Evolutionary conservation across 2,797 vertebrate genomes (phyloP).

Genomic region (Chrysocyon brachyurus): DNA sequence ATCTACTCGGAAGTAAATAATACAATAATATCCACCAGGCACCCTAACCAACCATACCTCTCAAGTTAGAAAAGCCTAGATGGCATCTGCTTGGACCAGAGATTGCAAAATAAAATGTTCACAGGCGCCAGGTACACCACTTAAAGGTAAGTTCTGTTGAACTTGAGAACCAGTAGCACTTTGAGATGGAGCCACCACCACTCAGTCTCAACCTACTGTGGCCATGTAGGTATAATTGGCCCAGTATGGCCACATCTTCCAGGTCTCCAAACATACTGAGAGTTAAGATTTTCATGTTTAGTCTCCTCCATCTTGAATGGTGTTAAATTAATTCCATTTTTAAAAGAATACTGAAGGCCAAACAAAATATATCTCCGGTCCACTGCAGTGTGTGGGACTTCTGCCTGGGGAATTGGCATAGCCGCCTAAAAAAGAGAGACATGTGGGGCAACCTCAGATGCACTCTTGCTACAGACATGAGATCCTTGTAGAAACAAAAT

Average conservation of each 20-base stretch:
- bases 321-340: background rate
- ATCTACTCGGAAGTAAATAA: background rate
- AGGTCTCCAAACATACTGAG: background rate
- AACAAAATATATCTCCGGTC: background rate
- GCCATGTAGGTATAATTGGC: background rate
- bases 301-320: conserved; percentile 8
- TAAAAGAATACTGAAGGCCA: background rate
- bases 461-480: background rate
- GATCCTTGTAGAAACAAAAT: background rate
- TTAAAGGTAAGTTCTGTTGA: background rate
- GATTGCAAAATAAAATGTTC: background rate
- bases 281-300: conserved; percentile 25
- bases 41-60: background rate
- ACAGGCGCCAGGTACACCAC: background rate
- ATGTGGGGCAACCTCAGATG: fast-evolving
- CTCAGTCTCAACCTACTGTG: background rate
- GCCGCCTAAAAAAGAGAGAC: background rate
- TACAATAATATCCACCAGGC: background rate
- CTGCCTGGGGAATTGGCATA: background rate
- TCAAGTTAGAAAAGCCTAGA: background rate
- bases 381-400: background rate
- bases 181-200: background rate
- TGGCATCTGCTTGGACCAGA: background rate
- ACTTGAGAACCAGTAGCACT: background rate
- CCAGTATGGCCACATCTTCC: background rate